Conservation (phyloP, 2,113 vertebrate genomes). For the Sula dactylatra region DNA sequence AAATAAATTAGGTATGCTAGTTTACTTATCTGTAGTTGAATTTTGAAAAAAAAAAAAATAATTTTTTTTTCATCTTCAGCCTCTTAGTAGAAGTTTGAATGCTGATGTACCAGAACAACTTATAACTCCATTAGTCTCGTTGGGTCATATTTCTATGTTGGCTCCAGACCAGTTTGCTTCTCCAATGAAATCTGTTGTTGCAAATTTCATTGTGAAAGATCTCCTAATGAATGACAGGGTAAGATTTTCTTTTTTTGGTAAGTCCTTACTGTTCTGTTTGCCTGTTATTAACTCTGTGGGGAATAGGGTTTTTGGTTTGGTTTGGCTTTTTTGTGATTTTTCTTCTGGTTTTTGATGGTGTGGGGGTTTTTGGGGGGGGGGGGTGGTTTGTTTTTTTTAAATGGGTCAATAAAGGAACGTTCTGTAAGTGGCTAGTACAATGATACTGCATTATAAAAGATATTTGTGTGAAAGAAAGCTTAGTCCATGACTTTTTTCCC, state of each 20-base stretch:
- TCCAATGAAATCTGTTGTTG: slow-evolving; percentile 99
- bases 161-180: slow-evolving; percentile 98
- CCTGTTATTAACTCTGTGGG: neutral
- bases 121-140: slow-evolving; percentile 95
- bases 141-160: slow-evolving; percentile 98
- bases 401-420: neutral
- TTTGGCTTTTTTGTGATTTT: too few species aligned
- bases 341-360: too few species aligned
- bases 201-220: slow-evolving; percentile 99
- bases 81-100: slow-evolving; percentile 96
- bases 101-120: slow-evolving; percentile 97
- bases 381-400: neutral
- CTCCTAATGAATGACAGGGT: slow-evolving; percentile 98
- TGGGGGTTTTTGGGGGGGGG: too few species aligned
- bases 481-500: neutral
- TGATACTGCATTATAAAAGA: neutral
- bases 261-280: neutral
- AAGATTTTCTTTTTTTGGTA: slow-evolving; percentile 38
- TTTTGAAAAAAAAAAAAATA: too few species aligned
- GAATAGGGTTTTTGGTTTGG: neutral
- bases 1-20: neutral
- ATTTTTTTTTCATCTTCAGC: slow-evolving; percentile 71
- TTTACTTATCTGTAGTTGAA: neutral
- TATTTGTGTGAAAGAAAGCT: neutral
- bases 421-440: neutral